Evolutionary conservation across 2,797 vertebrate species (phyloP).

Genomic region (Enteromius argenteus): DNA sequence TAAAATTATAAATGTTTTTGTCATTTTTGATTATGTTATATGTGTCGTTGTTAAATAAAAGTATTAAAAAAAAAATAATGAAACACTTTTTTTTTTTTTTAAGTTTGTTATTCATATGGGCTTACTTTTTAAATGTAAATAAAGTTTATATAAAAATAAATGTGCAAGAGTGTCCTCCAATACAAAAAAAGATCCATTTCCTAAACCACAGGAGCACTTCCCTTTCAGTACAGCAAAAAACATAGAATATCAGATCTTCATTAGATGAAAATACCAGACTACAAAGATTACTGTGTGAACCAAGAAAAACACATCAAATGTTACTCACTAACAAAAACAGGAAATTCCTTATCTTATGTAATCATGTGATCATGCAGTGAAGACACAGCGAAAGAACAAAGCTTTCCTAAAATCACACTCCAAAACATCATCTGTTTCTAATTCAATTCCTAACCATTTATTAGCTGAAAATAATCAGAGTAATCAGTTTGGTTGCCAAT

Average conservation of each 20-base stretch:
- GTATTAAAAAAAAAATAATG: background rate
- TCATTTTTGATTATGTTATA: background rate
- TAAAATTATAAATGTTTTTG: background rate
- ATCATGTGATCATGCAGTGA: slow-evolving; percentile 25
- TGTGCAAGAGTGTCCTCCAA: background rate
- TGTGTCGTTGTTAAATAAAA: background rate
- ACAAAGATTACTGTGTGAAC: background rate
- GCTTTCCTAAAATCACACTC: background rate
- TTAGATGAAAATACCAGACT: slow-evolving; percentile 18
- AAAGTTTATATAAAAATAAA: background rate
- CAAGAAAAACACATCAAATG: background rate
- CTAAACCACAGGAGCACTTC: background rate
- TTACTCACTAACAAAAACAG: slow-evolving; percentile 30
- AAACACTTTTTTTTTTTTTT: background rate
- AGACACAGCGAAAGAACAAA: background rate
- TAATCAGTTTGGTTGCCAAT: background rate
- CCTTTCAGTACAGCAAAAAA: background rate
- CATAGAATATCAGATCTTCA: background rate
- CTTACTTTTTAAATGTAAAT: background rate
- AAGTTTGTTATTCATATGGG: background rate
- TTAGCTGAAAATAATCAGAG: background rate
- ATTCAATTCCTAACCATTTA: slow-evolving; percentile 3
- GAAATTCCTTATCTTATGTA: slow-evolving; percentile 26
- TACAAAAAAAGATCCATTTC: background rate
- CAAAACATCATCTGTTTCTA: background rate